Percentiles rank a stretch among this genome's conserved stretches.
Conservation (phyloP, 2,113 vertebrate species). For the Gobius niger region DNA sequence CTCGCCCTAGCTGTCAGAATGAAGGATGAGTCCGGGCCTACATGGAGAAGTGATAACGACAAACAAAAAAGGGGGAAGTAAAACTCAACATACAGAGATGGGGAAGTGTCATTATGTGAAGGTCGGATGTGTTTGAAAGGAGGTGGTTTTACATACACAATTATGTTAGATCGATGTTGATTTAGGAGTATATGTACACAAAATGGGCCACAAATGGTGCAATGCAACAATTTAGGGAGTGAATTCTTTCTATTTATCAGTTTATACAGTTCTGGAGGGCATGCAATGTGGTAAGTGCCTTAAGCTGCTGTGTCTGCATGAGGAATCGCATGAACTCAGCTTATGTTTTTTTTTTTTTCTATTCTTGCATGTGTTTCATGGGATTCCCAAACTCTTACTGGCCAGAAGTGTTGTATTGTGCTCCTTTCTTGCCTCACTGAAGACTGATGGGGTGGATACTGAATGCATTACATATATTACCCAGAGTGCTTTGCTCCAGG, state of each 20-base stretch:
- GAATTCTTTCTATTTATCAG: constrained; percentile 24
- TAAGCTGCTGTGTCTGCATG: constrained; percentile 27
- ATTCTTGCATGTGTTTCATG: constrained; percentile 14
- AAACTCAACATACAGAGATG: constrained; percentile 34
- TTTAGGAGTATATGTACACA: constrained; percentile 39
- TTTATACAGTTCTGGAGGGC: constrained; percentile 26
- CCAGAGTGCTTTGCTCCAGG: constrained; percentile 48
- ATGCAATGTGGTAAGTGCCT: constrained; percentile 28
- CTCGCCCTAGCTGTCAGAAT: constrained; percentile 53
- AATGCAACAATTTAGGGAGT: constrained; percentile 22
- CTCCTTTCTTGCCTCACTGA: constrained; percentile 44
- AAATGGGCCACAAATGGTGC: constrained; percentile 44
- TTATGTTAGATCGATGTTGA: constrained; percentile 44
- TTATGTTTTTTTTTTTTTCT: constrained; percentile 10
- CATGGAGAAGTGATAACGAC: constrained; percentile 52
- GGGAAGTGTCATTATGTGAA: constrained; percentile 14
- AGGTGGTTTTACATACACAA: constrained; percentile 39
- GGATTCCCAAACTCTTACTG: constrained; percentile 12
- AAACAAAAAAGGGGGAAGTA: constrained; percentile 43
- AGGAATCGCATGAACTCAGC: constrained; percentile 22
- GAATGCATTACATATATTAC: constrained; percentile 60
- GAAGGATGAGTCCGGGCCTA: constrained; percentile 56
- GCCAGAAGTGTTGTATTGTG: constrained; percentile 29
- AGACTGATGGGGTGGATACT: constrained; percentile 54
- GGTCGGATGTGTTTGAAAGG: constrained; percentile 25